A percentile compares a stretch with the other conserved stretches of the same genome.
Evolutionary conservation across 2,888 invertebrate genomes (phyloP).

Genomic region (Ellobium chinense): DNA sequence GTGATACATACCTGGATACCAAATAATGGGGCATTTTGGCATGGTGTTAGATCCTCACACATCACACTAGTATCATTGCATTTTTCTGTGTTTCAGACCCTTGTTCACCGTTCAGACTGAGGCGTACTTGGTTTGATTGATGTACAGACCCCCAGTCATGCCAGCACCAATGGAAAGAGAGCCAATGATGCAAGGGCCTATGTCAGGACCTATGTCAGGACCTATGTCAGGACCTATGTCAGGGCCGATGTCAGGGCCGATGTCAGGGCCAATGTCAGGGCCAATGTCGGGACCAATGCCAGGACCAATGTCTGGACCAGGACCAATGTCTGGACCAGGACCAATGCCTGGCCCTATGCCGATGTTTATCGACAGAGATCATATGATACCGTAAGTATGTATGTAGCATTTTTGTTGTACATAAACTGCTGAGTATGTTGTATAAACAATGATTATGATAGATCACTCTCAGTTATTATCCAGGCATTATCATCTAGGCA

Average conservation of each 20-base stretch:
- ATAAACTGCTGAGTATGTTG: no score
- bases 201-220: constrained; percentile 31
- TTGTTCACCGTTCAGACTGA: no score
- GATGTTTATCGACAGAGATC: constrained; percentile 64
- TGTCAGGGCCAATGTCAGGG: constrained; percentile 32
- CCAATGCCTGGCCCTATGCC: constrained; percentile 63
- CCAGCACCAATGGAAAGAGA: constrained; percentile 46
- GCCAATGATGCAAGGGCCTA: constrained; percentile 41
- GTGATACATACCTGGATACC: no score
- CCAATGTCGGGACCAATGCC: constrained; percentile 35
- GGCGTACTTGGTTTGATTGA: constrained; percentile 34
- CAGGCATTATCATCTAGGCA: no score
- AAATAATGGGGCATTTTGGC: no score
- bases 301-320: constrained; percentile 20
- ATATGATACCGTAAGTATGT: constrained; percentile 65
- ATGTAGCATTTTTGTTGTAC: no score
- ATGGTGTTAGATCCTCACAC: no score
- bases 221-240: constrained; percentile 33
- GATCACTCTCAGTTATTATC: no score
- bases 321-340: constrained; percentile 3
- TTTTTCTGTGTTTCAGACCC: no score
- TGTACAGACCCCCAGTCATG: constrained; percentile 46
- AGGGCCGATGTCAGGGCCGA: constrained; percentile 26
- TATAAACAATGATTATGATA: no score
- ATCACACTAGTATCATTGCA: no score